Conservation (phyloP, 1,140 invertebrate species). For the Macrobrachium rosenbergii region DNA sequence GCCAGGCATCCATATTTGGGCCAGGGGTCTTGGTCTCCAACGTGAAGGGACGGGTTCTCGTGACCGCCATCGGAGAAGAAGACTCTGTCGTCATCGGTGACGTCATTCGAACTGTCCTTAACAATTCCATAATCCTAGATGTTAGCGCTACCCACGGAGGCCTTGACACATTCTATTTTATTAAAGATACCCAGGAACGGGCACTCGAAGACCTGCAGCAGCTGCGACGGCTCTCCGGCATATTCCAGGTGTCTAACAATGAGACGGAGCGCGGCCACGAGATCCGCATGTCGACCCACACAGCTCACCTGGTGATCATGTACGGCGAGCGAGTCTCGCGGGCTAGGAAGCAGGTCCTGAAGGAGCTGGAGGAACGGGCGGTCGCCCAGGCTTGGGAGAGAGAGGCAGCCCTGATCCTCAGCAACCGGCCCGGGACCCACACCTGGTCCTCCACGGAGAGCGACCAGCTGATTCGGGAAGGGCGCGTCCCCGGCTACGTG, state of each 20-base stretch:
- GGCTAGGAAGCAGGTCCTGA: slow-evolving; percentile 78
- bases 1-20: slow-evolving; percentile 83
- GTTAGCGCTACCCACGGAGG: slow-evolving; percentile 84
- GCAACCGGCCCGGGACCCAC: slow-evolving; percentile 82
- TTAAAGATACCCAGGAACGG: slow-evolving; percentile 53
- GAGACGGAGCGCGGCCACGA: slow-evolving; percentile 75
- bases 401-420: slow-evolving; percentile 88
- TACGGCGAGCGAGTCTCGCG: slow-evolving; percentile 91
- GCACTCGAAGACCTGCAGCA: slow-evolving; percentile 75
- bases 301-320: slow-evolving; percentile 90
- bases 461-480: slow-evolving; percentile 87
- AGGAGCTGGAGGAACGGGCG: slow-evolving; percentile 90
- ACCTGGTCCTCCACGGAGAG: slow-evolving; percentile 93
- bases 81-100: slow-evolving; percentile 90
- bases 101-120: slow-evolving; percentile 93
- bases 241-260: slow-evolving; percentile 88
- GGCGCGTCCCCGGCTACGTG: slow-evolving; percentile 90
- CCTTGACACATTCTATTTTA: slow-evolving; percentile 71
- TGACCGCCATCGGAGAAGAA: slow-evolving; percentile 77
- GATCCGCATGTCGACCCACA: slow-evolving; percentile 85
- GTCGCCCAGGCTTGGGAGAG: slow-evolving; percentile 88
- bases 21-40: slow-evolving; percentile 58
- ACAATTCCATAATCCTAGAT: slow-evolving; percentile 91
- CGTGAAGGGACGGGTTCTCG: slow-evolving; percentile 74
- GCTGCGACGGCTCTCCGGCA: slow-evolving; percentile 81